Evolutionary conservation across 35 echinoderm and acorn worm species (phyloP), one percentile per base, ranked within the genome.

Genomic region (Eucidaris tribuloides): DNA sequence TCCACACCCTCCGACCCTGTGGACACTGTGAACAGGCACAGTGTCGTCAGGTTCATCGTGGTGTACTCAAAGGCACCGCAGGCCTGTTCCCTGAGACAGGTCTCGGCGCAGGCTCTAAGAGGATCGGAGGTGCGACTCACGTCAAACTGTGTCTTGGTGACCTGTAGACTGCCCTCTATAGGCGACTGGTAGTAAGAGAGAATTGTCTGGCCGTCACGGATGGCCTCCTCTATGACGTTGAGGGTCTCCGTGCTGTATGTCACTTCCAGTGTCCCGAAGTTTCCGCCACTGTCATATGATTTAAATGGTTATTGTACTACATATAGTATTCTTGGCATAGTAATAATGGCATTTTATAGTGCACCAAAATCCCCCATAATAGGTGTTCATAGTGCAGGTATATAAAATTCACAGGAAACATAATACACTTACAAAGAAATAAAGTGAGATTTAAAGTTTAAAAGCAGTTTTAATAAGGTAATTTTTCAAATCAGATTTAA

Each of bases 191-290:
- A 99, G 42, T 55, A 88, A 45, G 85, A 79, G 41, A 92, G 33
- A 15, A 86, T 48, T 6, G 55, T 86, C 40, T 80, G 65, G 40
- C 77, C 82, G 80, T 24, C 23, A 46, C 66, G 80, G 0, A 74
- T 55, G 17, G 89, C 81, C 54, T 90, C 90, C 28, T 57, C 20
- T 18, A 99, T 58, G 41, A 99, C 45, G 79, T 99, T 80, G 1
- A 89, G 56, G 27, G 77, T 87, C 65, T 65, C 42, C 3, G 86
- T 93, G 63, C 74, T 86, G 55, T 77, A 99, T 17, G 91, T 84
- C 18, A 99, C 83, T 50, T 99, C 90, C n/a, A 99, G 79, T n/a
- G 82, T 83, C 59, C 96, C 96, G 68, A 99, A 99, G 3, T 68
- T 62, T 41, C 96, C 96, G 72, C 80, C 90, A 56, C 96, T 99